Percentiles rank a stretch among this genome's conserved stretches.
Evolutionary conservation across 2,113 vertebrate species (phyloP).

Genomic region (Halcyon senegalensis): DNA sequence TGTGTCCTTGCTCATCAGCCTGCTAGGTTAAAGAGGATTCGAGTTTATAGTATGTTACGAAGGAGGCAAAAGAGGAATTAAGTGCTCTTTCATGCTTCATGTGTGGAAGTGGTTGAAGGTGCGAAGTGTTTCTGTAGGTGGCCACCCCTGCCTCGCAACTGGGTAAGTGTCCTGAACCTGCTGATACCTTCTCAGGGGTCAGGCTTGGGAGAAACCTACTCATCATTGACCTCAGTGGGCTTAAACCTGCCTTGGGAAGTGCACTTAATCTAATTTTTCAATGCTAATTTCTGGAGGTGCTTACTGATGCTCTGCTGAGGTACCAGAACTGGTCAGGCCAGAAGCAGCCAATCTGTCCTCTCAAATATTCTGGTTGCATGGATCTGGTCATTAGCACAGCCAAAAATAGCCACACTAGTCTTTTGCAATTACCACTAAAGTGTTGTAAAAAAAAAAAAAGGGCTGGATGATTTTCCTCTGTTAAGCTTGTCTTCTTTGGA

Average conservation of each 20-base stretch:
- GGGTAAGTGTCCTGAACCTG: not conserved
- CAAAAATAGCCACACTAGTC: not conserved
- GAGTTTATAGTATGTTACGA: not conserved
- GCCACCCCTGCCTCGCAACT: rapidly evolving
- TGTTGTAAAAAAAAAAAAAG: not conserved
- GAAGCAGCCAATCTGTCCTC: not conserved
- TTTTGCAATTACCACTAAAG: not conserved
- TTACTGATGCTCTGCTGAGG: rapidly evolving
- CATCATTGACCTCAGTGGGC: not conserved
- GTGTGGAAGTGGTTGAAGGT: not conserved
- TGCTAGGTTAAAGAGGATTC: not conserved
- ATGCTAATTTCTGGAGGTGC: not conserved
- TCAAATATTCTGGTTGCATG: not conserved
- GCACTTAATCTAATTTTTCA: not conserved
- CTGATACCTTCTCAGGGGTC: not conserved
- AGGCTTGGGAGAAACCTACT: not conserved
- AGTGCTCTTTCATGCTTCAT: not conserved
- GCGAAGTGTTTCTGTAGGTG: not conserved
- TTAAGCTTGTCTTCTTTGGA: not conserved
- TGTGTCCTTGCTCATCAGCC: not conserved
- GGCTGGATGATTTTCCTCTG: not conserved
- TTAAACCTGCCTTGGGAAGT: not conserved
- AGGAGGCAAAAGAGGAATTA: not conserved
- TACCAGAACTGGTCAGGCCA: not conserved
- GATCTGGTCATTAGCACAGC: not conserved